phyloP scores from a whole-genome alignment of 2,113 vertebrate species.

The Podocnemis expansa region DNA sequence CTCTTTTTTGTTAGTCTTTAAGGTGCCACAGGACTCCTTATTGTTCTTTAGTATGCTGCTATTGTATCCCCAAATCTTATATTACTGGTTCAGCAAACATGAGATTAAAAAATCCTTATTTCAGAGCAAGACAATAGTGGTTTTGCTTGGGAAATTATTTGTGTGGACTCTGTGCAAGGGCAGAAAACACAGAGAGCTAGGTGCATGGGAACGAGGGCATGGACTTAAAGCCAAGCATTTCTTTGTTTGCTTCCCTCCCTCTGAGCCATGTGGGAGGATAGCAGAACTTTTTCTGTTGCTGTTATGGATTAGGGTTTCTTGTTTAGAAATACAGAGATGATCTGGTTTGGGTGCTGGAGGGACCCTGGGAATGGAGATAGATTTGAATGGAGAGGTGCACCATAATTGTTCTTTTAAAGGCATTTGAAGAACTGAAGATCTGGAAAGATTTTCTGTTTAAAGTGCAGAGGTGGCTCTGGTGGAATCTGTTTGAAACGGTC shows the following conservation, averaged over 20 bases:
- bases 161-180: fast-evolving
- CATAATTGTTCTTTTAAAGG: neutral
- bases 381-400: neutral
- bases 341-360: neutral
- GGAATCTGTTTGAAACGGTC: neutral
- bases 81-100: neutral
- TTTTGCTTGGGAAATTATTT: neutral
- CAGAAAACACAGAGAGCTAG: neutral
- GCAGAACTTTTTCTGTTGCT: fast-evolving
- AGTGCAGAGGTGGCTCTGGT: neutral
- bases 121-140: neutral
- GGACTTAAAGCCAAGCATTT: neutral
- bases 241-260: neutral
- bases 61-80: neutral
- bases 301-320: neutral
- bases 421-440: neutral
- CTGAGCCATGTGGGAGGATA: neutral
- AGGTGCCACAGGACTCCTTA: too few species aligned
- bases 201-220: neutral
- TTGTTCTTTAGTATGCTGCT: neutral
- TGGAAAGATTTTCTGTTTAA: neutral
- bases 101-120: neutral
- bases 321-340: neutral
- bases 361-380: neutral
- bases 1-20: too few species aligned